These are phyloP conservation scores for Cecidostiba fungosa DNA, from an alignment of 2,888 invertebrate species.

Conservation along the genomic window DNA sequence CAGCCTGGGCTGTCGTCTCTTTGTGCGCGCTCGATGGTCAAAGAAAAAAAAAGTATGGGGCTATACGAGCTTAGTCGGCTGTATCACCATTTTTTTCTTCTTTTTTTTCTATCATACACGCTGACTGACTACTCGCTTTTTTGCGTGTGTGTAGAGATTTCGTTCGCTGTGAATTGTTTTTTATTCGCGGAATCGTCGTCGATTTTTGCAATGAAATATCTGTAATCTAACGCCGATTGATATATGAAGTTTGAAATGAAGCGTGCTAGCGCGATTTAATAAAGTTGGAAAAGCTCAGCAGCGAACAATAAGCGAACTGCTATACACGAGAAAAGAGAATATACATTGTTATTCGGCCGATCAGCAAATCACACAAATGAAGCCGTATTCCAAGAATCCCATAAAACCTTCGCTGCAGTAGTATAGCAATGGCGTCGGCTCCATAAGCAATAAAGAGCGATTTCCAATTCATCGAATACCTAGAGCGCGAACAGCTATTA, in stretches of 20 bases:
- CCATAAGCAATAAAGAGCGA: conserved; percentile 23
- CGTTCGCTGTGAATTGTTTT: too few species aligned
- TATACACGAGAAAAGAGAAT: conserved; percentile 46
- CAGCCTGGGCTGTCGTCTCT: neutral
- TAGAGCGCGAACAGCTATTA: conserved; percentile 5
- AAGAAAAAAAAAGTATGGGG: neutral
- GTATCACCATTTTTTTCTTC: neutral
- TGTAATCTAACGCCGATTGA: too few species aligned
- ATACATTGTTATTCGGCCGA: conserved; percentile 20
- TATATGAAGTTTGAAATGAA: too few species aligned
- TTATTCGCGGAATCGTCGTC: neutral
- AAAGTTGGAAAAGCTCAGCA: neutral
- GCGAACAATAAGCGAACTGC: neutral
- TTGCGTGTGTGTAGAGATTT: too few species aligned
- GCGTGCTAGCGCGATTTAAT: neutral
- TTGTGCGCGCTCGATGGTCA: neutral
- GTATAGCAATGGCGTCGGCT: neutral
- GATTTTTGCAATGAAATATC: too few species aligned
- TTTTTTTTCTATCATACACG: neutral
- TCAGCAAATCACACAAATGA: conserved; percentile 8
- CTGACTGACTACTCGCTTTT: too few species aligned
- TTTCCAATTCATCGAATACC: conserved; percentile 29
- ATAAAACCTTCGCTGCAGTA: neutral
- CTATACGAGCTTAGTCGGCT: neutral
- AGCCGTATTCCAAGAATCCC: conserved; percentile 10